A percentile compares a stretch with the other conserved stretches of the same genome.
phyloP scores from a whole-genome alignment of 2,888 invertebrate genomes.

The Andrena bucephala region DNA sequence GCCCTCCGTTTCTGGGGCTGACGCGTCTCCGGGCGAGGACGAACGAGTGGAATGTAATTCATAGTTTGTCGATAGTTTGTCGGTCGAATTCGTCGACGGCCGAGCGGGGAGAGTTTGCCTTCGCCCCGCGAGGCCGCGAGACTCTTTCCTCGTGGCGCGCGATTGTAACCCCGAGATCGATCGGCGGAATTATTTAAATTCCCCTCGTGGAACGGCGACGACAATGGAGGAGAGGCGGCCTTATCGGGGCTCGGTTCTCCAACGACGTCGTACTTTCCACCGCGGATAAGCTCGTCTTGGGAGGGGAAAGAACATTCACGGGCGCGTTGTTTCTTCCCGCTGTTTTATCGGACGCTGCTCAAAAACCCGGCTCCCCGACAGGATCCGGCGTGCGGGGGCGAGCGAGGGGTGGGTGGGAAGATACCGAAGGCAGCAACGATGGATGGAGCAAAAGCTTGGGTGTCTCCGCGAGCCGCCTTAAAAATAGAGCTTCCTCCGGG shows the following conservation, averaged over 20 bases:
- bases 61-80: constrained; percentile 39
- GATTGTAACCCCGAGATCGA: constrained; percentile 2
- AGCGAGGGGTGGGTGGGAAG: constrained; percentile 18
- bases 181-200: constrained; percentile 42
- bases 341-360: constrained; percentile 22
- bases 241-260: constrained; percentile 24
- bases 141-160: not conserved
- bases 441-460: constrained; percentile 66
- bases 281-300: not conserved
- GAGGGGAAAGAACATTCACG: constrained; percentile 6
- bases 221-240: constrained; percentile 6
- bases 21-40: not conserved
- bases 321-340: constrained; percentile 28
- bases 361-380: constrained; percentile 41
- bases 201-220: constrained; percentile 9
- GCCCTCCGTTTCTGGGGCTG: not conserved
- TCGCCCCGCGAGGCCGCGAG: not conserved
- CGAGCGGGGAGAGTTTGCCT: not conserved
- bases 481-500: constrained; percentile 74
- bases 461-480: constrained; percentile 69
- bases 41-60: constrained; percentile 23
- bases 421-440: constrained; percentile 48
- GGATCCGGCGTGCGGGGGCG: constrained; percentile 36
- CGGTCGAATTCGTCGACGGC: constrained; percentile 5
- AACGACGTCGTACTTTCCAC: not conserved